Base-by-base conservation (phyloP, 2,113 vertebrate species). In the Rattus norvegicus region DNA sequence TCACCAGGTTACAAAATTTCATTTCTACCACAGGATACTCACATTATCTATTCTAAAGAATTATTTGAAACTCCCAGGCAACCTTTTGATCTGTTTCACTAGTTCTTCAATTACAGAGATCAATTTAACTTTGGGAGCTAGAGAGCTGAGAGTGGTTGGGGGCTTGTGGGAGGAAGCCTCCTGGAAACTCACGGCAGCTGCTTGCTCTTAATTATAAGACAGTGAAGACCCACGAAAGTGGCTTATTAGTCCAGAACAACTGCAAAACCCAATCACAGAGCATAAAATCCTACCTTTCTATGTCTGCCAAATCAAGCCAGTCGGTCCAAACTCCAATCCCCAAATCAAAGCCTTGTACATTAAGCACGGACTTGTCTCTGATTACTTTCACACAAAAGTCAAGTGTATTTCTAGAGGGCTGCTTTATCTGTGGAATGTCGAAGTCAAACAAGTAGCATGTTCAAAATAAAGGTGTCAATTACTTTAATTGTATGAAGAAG, bases 161-260 rank as follows among this genome's bases (percentile, higher is more conserved):
- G 67, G 33, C 67, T 69, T 69, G 5, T 69, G 39, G 69, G 52
- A 88, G 24, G 56, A 81, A 30, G 10, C 4, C 24, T 30, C 43
- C 2, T 83, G 67, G 54, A 73, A 91, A 84, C 54, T 94, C 43
- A 26, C 36, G 69, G 67, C 95, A 96, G 90, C 95, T 97, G 90
- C 80, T 95, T 97, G 90, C 80, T 95, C 56, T 80, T 90, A 92
- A 97, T 94, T 95, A 91, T 84, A 90, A 95, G 73, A 95, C 65
- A 92, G 30, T 72, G 96, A 95, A 65, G 52, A 93, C 43, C 43
- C 43, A 43, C 95, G 67, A 97, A 93, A 96, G 72, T 52, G 77
- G 26, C 81, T 89, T 49, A 33, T 70, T 59, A 86, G 87, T 59
- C 86, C 90, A 92, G 79, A 96, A 92, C 52, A 95, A 97, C 72